Evolutionary conservation across 2,113 vertebrate genomes (phyloP), one percentile per base, ranked within the genome.

Genomic region (Chaetops frenatus): DNA sequence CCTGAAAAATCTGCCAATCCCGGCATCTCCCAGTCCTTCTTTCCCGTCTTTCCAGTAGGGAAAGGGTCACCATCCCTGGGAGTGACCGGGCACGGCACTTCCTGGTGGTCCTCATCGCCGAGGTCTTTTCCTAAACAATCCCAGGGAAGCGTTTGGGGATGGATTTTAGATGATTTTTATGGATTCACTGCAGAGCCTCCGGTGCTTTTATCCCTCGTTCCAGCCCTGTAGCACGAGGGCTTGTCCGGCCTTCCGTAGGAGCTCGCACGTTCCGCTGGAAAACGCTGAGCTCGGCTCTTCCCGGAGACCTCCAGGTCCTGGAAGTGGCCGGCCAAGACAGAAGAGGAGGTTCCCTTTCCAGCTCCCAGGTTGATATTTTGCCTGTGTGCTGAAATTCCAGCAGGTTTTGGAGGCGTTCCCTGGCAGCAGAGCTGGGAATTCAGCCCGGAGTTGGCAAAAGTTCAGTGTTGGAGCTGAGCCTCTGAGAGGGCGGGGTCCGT

Each of bases 171-270:
- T 10, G 31, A 15, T 50, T 51, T 5, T 54, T 29, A 5, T 15
- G 40, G 42, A 10, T 42, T 36, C 44, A 28, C 40, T 40, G 5
- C 62, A 4, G 51, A 5, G 17, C 27, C 44, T 17, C 8, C 3
- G 16, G 6, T 31, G 36, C 44, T 40, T 47, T 22, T n/a, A 16
- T 38, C 18, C 25, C 40, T 73, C 18, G 4, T 33, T 51, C 28
- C 29, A 4, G 15, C 29, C 44, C 24, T 1, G 0, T 12, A 9
- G 21, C 56, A 0, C 1, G 1, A 25, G 4, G n/a, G 21, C 42
- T 88, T 33, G 3, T 22, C 36, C 4, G 0, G 0, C 36, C 28
- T 38, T 38, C 11, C 11, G 38, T 38, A 38, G 38, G 38, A 38
- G 11, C 38, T 38, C 9, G 38, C 38, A 38, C 38, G 11, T 38